These are phyloP conservation scores for Hylaeus anthracinus DNA, from an alignment of 1,140 invertebrate species.

Conservation along the genomic window DNA sequence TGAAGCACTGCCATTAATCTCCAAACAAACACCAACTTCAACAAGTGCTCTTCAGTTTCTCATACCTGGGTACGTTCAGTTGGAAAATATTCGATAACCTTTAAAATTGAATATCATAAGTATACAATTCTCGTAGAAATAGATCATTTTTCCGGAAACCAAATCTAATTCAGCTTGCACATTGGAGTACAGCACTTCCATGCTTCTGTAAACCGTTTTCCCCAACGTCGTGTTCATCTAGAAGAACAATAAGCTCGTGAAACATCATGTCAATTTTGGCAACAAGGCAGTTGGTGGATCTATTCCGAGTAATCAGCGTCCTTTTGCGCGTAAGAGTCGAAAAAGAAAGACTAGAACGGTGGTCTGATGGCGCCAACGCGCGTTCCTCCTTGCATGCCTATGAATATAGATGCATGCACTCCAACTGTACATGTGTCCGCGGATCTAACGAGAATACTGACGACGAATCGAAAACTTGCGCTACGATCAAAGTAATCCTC, in stretches of 20 bases:
- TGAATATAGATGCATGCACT: not conserved
- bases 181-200: too few relatives aligned
- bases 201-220: not conserved
- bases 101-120: too few relatives aligned
- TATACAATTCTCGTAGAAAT: too few relatives aligned
- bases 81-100: too few relatives aligned
- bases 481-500: constrained; percentile 21
- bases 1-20: too few relatives aligned
- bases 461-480: not conserved
- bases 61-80: too few relatives aligned
- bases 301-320: constrained; percentile 21
- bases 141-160: too few relatives aligned
- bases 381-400: constrained; percentile 19
- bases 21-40: too few relatives aligned
- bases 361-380: constrained; percentile 43
- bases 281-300: not conserved
- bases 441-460: constrained; percentile 47
- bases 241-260: constrained; percentile 2
- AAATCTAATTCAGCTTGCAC: too few relatives aligned
- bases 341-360: constrained; percentile 17
- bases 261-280: constrained; percentile 10
- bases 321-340: not conserved
- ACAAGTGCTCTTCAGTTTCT: too few relatives aligned
- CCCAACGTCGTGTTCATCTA: not conserved
- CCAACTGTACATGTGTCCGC: not conserved